These are phyloP conservation scores for Hiodon alosoides DNA, from an alignment of 2,113 vertebrate species.

Conservation along the genomic window DNA sequence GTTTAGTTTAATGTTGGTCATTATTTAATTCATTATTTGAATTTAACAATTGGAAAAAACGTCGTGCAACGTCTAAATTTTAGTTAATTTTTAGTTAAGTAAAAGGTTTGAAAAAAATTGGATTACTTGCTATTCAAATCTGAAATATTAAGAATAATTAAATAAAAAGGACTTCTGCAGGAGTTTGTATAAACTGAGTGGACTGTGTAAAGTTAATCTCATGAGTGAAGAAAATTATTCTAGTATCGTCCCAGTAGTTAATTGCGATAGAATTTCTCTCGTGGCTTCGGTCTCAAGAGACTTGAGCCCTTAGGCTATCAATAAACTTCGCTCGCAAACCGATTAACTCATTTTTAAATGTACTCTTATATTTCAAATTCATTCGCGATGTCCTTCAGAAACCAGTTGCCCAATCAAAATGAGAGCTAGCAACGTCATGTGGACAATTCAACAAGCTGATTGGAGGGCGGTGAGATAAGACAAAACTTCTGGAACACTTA, in stretches of 20 bases:
- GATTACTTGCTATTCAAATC: background rate
- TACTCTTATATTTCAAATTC: slow-evolving; percentile 42
- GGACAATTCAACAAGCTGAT: slow-evolving; percentile 41
- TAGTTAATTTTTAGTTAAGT: background rate
- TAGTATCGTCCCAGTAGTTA: slow-evolving; percentile 30
- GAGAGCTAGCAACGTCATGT: slow-evolving; percentile 43
- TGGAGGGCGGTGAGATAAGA: slow-evolving; percentile 57
- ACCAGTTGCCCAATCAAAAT: slow-evolving; percentile 51
- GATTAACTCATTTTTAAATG: slow-evolving; percentile 35
- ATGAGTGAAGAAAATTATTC: slow-evolving; percentile 6
- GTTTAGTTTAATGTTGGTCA: too few relatives aligned
- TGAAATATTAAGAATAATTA: background rate
- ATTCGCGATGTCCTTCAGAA: slow-evolving; percentile 36
- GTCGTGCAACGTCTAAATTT: background rate
- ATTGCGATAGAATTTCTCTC: slow-evolving; percentile 46
- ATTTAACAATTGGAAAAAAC: too few relatives aligned
- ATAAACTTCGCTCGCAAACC: slow-evolving; percentile 41
- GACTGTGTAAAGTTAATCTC: background rate
- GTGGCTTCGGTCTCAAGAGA: slow-evolving; percentile 34
- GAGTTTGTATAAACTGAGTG: background rate
- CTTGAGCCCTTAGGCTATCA: slow-evolving; percentile 40
- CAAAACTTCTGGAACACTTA: slow-evolving; percentile 45
- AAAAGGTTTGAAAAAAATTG: background rate
- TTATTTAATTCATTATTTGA: too few relatives aligned
- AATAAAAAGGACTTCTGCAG: background rate